Evolutionary conservation across 2,888 invertebrate species (phyloP), one percentile per base, ranked within the genome.

Genomic region (Ptilodon capucinus): DNA sequence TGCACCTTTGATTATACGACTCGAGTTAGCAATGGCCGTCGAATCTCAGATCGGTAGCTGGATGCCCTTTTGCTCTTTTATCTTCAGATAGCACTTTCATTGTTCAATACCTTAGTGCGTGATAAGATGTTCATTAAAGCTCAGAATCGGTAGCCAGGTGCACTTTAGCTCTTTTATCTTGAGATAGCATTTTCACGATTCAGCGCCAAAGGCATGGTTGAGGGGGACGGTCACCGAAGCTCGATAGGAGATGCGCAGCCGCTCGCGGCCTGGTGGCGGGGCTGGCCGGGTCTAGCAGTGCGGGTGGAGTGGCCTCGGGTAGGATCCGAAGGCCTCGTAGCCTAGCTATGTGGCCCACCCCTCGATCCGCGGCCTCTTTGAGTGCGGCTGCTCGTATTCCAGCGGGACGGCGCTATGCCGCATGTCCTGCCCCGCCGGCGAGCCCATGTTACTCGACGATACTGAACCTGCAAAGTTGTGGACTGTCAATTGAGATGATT

Each of bases 351-450:
- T 96, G 85, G 95, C 94, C 98, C 98, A 98, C 55, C 95, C 95
- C 81, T 98, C 98, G 80, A 98, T 94, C 86, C 98, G 94, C 74
- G 96, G 95, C 81, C 97, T 94, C 91, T 98, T 98, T 86, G 95
- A 80, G 75, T 93, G 93, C 48, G 90, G 87, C 82, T 92, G 91
- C 68, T 93, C 92, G 71, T 93, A 93, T 69, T 92, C 92, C 38
- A 90, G 77, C 19, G 89, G 86, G 48, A 76, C 81, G 28, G 79
- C 74, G 72, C 68, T 61, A 74, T 91, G 91, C 69, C 90, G 78
- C 91, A 87, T 92, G 74, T 91, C 90, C 57, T 87, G 94, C 32
- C 92, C 92, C 54, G 88, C 91, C 48, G 95, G 95, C 50, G 96
- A 95, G 64, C 95, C 95, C 86, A 96, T 92, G 88, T 95, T 96